These are phyloP conservation scores for Cataglyphis hispanica DNA, from an alignment of 1,140 invertebrate species.

Conservation along the genomic window DNA sequence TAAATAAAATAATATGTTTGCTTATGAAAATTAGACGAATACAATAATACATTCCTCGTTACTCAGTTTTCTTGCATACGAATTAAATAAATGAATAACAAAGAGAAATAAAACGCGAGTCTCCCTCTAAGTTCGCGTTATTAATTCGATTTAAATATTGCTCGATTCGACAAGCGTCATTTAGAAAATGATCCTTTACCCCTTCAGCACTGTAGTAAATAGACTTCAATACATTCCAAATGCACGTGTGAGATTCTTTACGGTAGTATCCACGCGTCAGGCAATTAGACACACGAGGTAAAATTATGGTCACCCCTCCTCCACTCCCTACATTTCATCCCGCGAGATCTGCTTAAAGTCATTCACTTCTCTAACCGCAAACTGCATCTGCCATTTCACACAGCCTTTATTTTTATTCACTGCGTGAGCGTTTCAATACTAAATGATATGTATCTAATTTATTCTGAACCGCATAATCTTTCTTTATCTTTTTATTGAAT, in stretches of 20 bases:
- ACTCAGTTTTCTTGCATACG: neutral
- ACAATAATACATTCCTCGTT: neutral
- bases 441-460: conserved; percentile 21
- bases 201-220: conserved; percentile 69
- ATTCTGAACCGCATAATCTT: neutral
- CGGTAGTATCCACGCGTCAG: conserved; percentile 78
- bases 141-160: conserved; percentile 82
- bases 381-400: conserved; percentile 31
- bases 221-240: conserved; percentile 80
- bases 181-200: conserved; percentile 71
- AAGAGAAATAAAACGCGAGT: neutral
- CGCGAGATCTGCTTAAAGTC: neutral
- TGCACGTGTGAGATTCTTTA: conserved; percentile 78
- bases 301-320: conserved; percentile 64
- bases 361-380: conserved; percentile 44
- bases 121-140: conserved; percentile 41
- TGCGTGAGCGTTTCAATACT: neutral
- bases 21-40: too few relatives aligned
- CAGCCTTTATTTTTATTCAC: conserved; percentile 8
- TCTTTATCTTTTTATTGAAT: neutral
- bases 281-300: conserved; percentile 76
- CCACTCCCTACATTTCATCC: neutral
- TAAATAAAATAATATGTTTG: too few relatives aligned
- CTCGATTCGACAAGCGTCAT: conserved; percentile 80
- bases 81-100: conserved; percentile 42